A percentile compares a stretch with the other conserved stretches of the same genome.
phyloP scores from a whole-genome alignment of 92 coral and sea anemone species.

The Ricordea florida region DNA sequence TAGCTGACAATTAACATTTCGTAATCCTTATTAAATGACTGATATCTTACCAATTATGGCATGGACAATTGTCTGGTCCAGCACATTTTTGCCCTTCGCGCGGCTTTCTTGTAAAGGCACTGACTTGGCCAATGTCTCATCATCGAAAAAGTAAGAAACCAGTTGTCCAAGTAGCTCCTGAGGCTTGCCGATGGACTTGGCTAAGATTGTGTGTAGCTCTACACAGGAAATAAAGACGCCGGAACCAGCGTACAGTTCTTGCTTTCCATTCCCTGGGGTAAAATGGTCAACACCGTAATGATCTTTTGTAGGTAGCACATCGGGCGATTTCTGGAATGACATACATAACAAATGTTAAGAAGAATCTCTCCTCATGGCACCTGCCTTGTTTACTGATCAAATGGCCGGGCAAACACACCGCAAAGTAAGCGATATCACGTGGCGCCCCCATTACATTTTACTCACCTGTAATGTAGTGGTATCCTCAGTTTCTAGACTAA shows the following conservation, averaged over 20 bases:
- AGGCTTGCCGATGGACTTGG: conserved; percentile 6
- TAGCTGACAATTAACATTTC: not conserved
- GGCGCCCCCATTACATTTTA: not conserved
- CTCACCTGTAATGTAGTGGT: not conserved
- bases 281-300: not conserved
- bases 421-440: not conserved
- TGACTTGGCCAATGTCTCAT: conserved; percentile 33
- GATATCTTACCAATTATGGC: conserved; percentile 10
- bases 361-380: too few relatives aligned
- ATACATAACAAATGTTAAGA: not conserved
- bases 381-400: too few relatives aligned
- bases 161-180: conserved; percentile 8
- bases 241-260: conserved; percentile 32
- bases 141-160: conserved; percentile 2
- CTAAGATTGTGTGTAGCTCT: not conserved
- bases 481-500: not conserved
- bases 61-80: conserved; percentile 9
- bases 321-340: not conserved
- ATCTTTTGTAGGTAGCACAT: not conserved
- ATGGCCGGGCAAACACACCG: too few relatives aligned
- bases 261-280: conserved; percentile 6
- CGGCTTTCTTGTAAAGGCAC: conserved; percentile 24
- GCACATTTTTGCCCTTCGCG: conserved; percentile 1
- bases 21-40: not conserved
- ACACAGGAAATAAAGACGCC: conserved; percentile 15